Conservation (phyloP, 1,140 invertebrate species). For the Drosophila busckii region DNA sequence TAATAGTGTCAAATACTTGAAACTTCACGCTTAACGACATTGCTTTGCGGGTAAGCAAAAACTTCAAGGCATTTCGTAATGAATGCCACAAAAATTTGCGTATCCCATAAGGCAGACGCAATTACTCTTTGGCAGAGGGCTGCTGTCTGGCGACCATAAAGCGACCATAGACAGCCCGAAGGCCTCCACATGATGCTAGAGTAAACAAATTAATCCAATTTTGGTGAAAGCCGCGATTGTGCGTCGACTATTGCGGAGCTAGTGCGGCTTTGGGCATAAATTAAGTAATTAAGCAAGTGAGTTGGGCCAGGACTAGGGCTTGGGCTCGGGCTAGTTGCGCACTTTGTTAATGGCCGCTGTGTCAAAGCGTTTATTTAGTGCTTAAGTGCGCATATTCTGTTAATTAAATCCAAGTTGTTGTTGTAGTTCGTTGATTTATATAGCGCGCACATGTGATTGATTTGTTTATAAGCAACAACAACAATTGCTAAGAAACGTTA, state of each 20-base stretch:
- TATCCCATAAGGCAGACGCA: too few species aligned
- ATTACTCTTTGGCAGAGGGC: too few species aligned
- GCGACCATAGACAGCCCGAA: slow-evolving; percentile 7
- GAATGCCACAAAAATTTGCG: too few species aligned
- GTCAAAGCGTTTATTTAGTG: slow-evolving; percentile 66
- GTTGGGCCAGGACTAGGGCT: background rate
- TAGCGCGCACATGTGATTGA: slow-evolving; percentile 43
- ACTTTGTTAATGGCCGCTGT: slow-evolving; percentile 61
- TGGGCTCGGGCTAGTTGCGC: slow-evolving; percentile 16
- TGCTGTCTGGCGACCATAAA: slow-evolving; percentile 29
- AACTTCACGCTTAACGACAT: too few species aligned
- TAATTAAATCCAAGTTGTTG: slow-evolving; percentile 43
- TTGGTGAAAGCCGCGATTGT: slow-evolving; percentile 21
- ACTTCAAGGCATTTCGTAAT: too few species aligned
- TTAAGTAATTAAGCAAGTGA: slow-evolving; percentile 65
- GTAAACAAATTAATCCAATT: slow-evolving; percentile 76
- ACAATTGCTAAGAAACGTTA: slow-evolving; percentile 27
- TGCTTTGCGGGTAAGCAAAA: too few species aligned
- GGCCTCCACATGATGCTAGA: slow-evolving; percentile 14
- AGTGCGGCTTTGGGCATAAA: slow-evolving; percentile 45
- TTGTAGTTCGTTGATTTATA: background rate
- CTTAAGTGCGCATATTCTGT: slow-evolving; percentile 30
- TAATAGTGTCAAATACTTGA: too few species aligned
- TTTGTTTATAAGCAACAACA: slow-evolving; percentile 31
- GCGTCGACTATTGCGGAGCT: background rate